Conservation (phyloP, 2,888 invertebrate species). For the Linhomoeus sp. region DNA sequence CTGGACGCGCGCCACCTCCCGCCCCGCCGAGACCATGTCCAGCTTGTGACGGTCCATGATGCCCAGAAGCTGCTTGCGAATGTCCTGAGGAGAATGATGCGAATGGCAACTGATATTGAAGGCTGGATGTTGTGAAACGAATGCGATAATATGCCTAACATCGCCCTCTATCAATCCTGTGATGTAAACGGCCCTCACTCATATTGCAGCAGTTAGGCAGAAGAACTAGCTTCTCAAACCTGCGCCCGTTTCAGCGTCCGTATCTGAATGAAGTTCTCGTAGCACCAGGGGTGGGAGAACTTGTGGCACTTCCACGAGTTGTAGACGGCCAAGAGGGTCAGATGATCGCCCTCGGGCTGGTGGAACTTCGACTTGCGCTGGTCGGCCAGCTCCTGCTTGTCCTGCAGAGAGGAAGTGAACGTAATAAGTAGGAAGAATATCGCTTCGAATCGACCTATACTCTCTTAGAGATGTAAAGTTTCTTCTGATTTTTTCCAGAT, state of each 20-base stretch:
- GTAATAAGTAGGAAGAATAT: too few species aligned
- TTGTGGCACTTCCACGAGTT: slow-evolving; percentile 99
- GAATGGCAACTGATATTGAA: too few species aligned
- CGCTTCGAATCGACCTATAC: too few species aligned
- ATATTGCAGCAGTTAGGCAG: too few species aligned
- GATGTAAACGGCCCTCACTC: too few species aligned
- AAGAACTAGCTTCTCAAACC: slow-evolving; percentile 6
- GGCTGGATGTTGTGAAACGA: too few species aligned
- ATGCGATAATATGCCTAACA: too few species aligned
- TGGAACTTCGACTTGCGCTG: slow-evolving; percentile 99
- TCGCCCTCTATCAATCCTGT: too few species aligned
- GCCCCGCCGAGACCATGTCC: slow-evolving; percentile 87
- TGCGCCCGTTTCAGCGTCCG: slow-evolving; percentile 73
- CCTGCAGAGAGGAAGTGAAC: slow-evolving; percentile 37
- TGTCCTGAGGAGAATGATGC: too few species aligned
- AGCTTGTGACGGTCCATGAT: slow-evolving; percentile 54
- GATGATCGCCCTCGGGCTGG: slow-evolving; percentile 91
- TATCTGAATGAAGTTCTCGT: slow-evolving; percentile 96
- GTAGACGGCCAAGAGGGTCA: slow-evolving; percentile 89
- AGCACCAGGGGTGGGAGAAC: slow-evolving; percentile 97
- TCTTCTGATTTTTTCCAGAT: too few species aligned
- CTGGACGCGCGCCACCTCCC: slow-evolving; percentile 81
- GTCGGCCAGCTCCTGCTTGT: slow-evolving; percentile 87
- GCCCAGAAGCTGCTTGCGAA: slow-evolving; percentile 70
- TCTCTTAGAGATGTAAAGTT: too few species aligned